Evolutionary conservation across 2,113 vertebrate genomes (phyloP), one percentile per base, ranked within the genome.

Genomic region (Callopanchax toddi): DNA sequence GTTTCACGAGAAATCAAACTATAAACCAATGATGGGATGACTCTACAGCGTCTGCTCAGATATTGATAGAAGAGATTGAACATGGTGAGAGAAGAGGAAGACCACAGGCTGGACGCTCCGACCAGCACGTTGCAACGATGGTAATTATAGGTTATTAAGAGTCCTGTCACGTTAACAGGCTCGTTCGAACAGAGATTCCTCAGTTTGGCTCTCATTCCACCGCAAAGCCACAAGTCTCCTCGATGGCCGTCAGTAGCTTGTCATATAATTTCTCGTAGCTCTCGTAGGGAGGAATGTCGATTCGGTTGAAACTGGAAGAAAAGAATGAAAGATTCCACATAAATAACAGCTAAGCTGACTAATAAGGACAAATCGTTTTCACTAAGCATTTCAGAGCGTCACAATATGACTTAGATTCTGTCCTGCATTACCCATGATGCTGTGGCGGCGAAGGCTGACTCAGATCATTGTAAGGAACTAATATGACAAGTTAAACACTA

Each of bases 211-310:
- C 29, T 97, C 93, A 98, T 89, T 98, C 96, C 94, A 98, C 96
- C 49, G 95, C 95, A 62, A 98, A 98, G 71, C 96, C 96, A 67
- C 96, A 98, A 0, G 96, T 98, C 88, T 98, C 96, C 91, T 98
- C 96, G 46, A 98, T 97, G 79, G 96, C 96, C 11, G 96, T 98
- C 89, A 98, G 94, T 92, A 98, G 95, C 94, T 98, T 98, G 89
- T 98, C 96, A 58, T 96, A 96, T 0, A 98, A 93, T 87, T 97
- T 97, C 68, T 98, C 96, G 32, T 98, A 98, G 87, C 89, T 95
- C 90, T 98, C 96, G 15, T 98, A 98, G 2, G 95, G 94, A 2
- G 96, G 96, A 94, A 98, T 96, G 95, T 98, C 96, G 52, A 98
- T 95, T 86, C 96, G 92, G 83, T 98, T 98, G 88, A 98, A 98